These are phyloP conservation scores for Parnassius mnemosyne DNA, from an alignment of 2,888 invertebrate genomes.

Conservation along the genomic window DNA sequence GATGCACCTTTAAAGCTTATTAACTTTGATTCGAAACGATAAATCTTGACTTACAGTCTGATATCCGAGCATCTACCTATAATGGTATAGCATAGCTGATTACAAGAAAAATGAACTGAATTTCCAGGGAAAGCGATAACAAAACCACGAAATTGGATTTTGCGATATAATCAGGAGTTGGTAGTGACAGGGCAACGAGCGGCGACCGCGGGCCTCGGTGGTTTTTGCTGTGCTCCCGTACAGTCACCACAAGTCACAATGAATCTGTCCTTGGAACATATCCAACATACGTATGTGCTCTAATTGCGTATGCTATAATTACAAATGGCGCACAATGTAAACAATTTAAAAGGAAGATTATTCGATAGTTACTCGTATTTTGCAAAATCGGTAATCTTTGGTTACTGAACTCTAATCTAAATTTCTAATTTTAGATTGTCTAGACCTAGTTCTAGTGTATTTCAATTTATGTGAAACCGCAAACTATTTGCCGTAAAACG, in stretches of 20 bases:
- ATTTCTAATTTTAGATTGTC: too few relatives aligned
- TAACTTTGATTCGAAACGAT: constrained; percentile 15
- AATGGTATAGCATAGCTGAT: constrained; percentile 37
- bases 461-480: too few relatives aligned
- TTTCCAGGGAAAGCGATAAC: constrained; percentile 69
- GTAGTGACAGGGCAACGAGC: constrained; percentile 44
- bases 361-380: too few relatives aligned
- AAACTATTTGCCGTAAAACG: too few relatives aligned
- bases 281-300: constrained; percentile 6
- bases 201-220: constrained; percentile 37
- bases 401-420: too few relatives aligned
- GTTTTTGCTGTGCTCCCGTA: constrained; percentile 39
- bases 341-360: too few relatives aligned
- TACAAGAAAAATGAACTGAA: constrained; percentile 64
- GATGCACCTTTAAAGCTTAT: constrained; percentile 23
- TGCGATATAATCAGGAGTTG: constrained; percentile 71
- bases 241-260: constrained; percentile 13
- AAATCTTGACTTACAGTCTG: constrained; percentile 21
- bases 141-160: constrained; percentile 80
- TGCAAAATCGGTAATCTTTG: too few relatives aligned
- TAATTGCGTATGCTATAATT: constrained; percentile 4
- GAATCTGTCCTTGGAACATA: constrained; percentile 7
- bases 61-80: constrained; percentile 18
- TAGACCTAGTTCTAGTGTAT: too few relatives aligned
- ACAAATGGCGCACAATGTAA: too few relatives aligned